These are phyloP conservation scores for Turritopsis dohrnii DNA, from an alignment of 30 jellyfish, hydroid and myxozoan genomes.

Conservation along the genomic window DNA sequence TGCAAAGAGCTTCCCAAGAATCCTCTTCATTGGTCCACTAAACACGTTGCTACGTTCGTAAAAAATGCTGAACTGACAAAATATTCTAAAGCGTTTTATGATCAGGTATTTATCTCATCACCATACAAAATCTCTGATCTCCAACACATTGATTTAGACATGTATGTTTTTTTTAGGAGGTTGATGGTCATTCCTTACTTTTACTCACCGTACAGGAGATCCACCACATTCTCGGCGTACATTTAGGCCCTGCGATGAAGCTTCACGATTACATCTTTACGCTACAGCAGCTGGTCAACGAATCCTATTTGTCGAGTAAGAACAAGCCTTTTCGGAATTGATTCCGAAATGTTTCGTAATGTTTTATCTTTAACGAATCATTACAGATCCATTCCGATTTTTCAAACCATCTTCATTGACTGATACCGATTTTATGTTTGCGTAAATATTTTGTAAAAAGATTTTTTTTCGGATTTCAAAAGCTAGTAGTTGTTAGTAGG, in stretches of 20 bases:
- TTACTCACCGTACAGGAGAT: constrained; percentile 88
- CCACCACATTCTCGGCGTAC: constrained; percentile 67
- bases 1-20: constrained; percentile 69
- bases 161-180: constrained; percentile 41
- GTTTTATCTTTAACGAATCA: background rate
- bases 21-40: constrained; percentile 71
- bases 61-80: constrained; percentile 47
- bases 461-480: too few species aligned
- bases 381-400: background rate
- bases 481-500: too few species aligned
- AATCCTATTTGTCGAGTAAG: constrained; percentile 31
- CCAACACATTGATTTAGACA: background rate
- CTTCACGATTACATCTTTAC: constrained; percentile 72
- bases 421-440: background rate
- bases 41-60: constrained; percentile 68
- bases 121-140: too few species aligned
- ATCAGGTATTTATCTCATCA: too few species aligned
- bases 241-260: constrained; percentile 76
- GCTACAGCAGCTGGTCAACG: constrained; percentile 63
- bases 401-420: background rate
- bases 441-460: too few species aligned
- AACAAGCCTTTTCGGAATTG: background rate
- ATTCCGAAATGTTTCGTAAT: background rate
- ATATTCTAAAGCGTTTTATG: constrained; percentile 55
- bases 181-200: constrained; percentile 88